These are phyloP conservation scores for Alethe diademata DNA, from an alignment of 2,113 vertebrate species.

Conservation along the genomic window DNA sequence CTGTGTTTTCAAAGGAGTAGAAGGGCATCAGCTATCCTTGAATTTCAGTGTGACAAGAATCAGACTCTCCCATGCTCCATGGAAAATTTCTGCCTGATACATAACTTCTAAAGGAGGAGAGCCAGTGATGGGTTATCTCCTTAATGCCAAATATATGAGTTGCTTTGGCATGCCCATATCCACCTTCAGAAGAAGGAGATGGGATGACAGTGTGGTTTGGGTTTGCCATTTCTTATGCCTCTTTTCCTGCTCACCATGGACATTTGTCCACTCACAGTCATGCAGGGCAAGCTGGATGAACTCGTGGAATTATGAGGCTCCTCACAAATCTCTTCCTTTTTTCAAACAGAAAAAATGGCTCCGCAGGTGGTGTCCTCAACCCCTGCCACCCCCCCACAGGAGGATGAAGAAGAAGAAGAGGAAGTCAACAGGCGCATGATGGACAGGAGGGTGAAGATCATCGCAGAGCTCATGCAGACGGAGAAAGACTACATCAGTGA, in stretches of 20 bases:
- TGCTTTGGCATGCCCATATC: not conserved
- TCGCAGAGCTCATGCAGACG: constrained; percentile 89
- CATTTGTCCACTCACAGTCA: fast-evolving
- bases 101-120: not conserved
- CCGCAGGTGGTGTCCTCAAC: constrained; percentile 64
- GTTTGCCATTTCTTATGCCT: not conserved
- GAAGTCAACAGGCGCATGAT: constrained; percentile 78
- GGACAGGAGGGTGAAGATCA: constrained; percentile 87
- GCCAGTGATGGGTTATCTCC: not conserved
- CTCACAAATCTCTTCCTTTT: not conserved
- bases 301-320: fast-evolving
- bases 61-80: not conserved
- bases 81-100: not conserved
- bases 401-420: constrained; percentile 74
- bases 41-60: not conserved
- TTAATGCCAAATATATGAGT: not conserved
- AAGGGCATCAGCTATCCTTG: not conserved
- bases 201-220: not conserved
- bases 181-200: not conserved
- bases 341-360: constrained; percentile 88
- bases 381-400: constrained; percentile 49
- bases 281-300: not conserved
- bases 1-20: not conserved
- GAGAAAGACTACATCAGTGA: constrained; percentile 88
- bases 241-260: not conserved